A percentile compares a stretch with the other conserved stretches of the same genome.
phyloP scores from a whole-genome alignment of 2,113 vertebrate genomes.

The Blennius ocellaris region DNA sequence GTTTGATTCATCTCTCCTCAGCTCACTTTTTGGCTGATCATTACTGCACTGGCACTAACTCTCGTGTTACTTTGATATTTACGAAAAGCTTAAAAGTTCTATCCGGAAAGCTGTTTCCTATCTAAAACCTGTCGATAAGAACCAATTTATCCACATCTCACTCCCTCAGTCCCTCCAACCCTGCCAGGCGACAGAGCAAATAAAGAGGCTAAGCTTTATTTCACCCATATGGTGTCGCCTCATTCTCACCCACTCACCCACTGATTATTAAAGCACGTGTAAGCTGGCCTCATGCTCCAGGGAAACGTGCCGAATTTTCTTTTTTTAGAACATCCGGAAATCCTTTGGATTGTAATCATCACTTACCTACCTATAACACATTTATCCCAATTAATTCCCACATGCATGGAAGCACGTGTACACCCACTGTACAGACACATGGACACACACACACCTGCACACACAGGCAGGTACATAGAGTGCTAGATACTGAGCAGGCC shows the following conservation, averaged over 20 bases:
- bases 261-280: conserved; percentile 64
- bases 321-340: conserved; percentile 6
- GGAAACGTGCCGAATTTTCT: conserved; percentile 2
- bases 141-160: neutral
- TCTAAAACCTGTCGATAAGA: conserved; percentile 5
- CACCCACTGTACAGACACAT: conserved; percentile 26
- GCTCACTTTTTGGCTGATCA: neutral
- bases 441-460: conserved; percentile 29
- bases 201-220: conserved; percentile 62
- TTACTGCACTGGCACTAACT: neutral
- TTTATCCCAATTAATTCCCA: neutral
- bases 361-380: conserved; percentile 8
- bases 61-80: conserved; percentile 4
- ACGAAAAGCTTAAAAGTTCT: conserved; percentile 8
- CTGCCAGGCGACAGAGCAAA: conserved; percentile 6
- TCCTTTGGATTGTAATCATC: conserved; percentile 1
- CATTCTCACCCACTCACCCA: conserved; percentile 25
- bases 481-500: neutral
- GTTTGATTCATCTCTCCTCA: neutral
- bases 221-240: conserved; percentile 66
- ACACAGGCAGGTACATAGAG: conserved; percentile 29
- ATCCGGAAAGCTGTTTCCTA: conserved; percentile 4
- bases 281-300: conserved; percentile 20
- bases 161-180: neutral
- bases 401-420: conserved; percentile 18